These are phyloP conservation scores for Lepidocyrtoides sp. DNA, from an alignment of 2,888 invertebrate species.

Conservation along the genomic window DNA sequence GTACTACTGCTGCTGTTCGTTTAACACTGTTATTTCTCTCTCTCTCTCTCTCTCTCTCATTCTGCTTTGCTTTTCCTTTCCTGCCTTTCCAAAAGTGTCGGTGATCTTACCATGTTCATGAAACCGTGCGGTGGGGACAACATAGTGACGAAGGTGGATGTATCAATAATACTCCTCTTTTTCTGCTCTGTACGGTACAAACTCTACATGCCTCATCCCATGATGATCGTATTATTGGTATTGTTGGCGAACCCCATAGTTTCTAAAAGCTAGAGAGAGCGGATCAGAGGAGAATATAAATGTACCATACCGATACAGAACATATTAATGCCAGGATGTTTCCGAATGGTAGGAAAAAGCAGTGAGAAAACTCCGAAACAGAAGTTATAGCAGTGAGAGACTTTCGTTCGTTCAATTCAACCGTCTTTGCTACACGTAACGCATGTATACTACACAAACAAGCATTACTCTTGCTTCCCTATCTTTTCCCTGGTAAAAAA, in stretches of 20 bases:
- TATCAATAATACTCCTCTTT: conserved; percentile 11
- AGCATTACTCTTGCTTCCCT: conserved; percentile 51
- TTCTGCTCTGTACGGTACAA: background rate
- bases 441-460: background rate
- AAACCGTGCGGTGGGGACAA: conserved; percentile 6
- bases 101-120: conserved; percentile 46
- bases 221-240: no score
- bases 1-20: conserved; percentile 30
- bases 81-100: conserved; percentile 11
- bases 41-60: conserved; percentile 23
- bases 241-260: conserved; percentile 15
- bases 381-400: background rate
- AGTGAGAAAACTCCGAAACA: conserved; percentile 60
- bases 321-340: conserved; percentile 58
- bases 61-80: background rate
- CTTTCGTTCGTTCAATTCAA: no score
- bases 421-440: conserved; percentile 19
- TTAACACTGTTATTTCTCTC: conserved; percentile 16
- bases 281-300: background rate
- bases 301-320: conserved; percentile 4
- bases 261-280: conserved; percentile 28
- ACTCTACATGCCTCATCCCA: conserved; percentile 21
- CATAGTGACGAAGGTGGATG: background rate
- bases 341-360: conserved; percentile 72
- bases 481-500: conserved; percentile 48